Evolutionary conservation across 2,113 vertebrate genomes (phyloP).

Genomic region (Lophura nycthemera): DNA sequence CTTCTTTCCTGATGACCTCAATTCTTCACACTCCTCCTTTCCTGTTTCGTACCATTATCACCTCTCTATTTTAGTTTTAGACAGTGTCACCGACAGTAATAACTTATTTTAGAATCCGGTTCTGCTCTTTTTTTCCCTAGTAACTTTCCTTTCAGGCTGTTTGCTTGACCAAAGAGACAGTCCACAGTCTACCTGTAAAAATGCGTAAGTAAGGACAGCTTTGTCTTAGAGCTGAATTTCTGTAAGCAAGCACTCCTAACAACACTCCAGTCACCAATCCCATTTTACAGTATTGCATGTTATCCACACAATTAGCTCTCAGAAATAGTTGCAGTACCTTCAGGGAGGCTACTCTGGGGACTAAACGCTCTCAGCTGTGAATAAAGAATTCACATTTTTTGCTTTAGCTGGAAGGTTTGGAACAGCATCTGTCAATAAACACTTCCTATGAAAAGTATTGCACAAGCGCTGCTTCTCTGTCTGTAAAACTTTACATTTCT

Average conservation of each 20-base stretch:
- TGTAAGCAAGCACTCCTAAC: accelerated
- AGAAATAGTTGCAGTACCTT: neutral
- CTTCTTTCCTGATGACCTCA: neutral
- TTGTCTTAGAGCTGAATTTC: neutral
- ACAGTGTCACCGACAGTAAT: neutral
- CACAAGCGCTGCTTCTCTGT: neutral
- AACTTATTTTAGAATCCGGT: neutral
- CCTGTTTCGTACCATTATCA: neutral
- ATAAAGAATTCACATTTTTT: neutral
- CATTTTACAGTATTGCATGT: neutral
- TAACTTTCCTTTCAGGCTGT: neutral
- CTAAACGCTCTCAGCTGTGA: neutral
- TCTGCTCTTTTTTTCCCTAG: neutral
- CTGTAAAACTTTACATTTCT: neutral
- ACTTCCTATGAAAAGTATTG: neutral
- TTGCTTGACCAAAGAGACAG: neutral
- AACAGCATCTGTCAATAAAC: neutral
- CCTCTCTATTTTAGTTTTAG: conserved; percentile 24
- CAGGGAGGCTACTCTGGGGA: neutral
- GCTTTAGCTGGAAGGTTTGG: neutral
- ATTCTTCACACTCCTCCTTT: conserved; percentile 23
- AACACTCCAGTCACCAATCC: accelerated
- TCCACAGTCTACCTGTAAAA: neutral
- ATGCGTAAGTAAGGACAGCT: neutral
- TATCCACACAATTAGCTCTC: neutral